A percentile compares a stretch with the other conserved stretches of the same genome.
phyloP scores from a whole-genome alignment of 2,113 vertebrate genomes.

The Apodemus sylvaticus region DNA sequence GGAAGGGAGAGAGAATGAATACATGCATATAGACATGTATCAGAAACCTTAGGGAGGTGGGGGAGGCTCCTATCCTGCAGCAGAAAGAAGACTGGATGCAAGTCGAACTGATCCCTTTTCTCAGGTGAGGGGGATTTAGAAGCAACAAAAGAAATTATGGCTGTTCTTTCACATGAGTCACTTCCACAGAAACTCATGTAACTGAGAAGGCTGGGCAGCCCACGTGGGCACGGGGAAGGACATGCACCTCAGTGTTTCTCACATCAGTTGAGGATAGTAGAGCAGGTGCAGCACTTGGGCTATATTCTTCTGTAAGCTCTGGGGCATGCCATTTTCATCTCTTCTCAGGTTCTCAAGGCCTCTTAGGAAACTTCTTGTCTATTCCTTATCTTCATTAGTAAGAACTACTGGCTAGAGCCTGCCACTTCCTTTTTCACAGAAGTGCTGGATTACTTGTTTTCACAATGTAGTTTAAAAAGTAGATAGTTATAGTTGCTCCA shows the following conservation, averaged over 20 bases:
- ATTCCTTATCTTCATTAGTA: neutral
- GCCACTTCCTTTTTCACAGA: neutral
- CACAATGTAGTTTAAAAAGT: neutral
- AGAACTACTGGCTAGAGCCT: neutral
- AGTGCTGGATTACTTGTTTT: neutral
- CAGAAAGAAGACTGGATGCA: neutral
- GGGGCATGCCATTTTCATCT: neutral
- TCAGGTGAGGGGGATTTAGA: neutral
- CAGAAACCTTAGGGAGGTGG: neutral
- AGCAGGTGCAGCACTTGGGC: neutral
- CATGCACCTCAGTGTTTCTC: neutral
- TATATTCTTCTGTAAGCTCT: neutral
- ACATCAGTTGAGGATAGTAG: neutral
- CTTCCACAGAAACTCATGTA: neutral
- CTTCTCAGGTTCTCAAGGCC: neutral
- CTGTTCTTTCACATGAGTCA: neutral
- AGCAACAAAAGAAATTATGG: neutral
- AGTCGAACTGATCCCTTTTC: neutral
- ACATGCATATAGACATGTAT: neutral
- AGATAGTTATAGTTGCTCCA: neutral
- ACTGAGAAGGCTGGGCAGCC: neutral
- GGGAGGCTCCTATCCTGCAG: neutral
- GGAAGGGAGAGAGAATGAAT: neutral
- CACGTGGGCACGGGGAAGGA: fast-evolving
- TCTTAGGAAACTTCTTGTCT: neutral